A percentile compares a stretch with the other conserved stretches of the same genome.
Evolutionary conservation across 1,140 invertebrate genomes (phyloP).

Genomic region (Rhyacophila brunnea): DNA sequence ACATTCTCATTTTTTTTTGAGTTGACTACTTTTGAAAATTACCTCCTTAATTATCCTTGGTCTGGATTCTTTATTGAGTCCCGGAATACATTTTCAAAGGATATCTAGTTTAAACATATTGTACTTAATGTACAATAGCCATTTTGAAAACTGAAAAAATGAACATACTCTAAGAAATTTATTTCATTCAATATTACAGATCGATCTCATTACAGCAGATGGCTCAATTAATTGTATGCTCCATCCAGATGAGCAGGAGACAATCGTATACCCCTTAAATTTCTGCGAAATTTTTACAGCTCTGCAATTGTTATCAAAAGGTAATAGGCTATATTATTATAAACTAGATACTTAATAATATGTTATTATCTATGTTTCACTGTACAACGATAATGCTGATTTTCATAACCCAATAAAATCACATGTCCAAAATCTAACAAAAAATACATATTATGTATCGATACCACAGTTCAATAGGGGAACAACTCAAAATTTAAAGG

Average conservation of each 20-base stretch:
- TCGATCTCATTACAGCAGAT: conserved; percentile 83
- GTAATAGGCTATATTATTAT: conserved; percentile 35
- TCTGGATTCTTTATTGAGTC: too few relatives aligned
- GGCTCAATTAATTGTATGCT: conserved; percentile 87
- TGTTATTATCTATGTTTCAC: not conserved
- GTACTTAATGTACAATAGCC: too few relatives aligned
- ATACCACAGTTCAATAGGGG: too few relatives aligned
- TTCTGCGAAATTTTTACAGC: conserved; percentile 80
- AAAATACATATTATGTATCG: too few relatives aligned
- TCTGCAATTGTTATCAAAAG: conserved; percentile 65
- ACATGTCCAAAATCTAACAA: not conserved
- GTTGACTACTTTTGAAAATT: too few relatives aligned
- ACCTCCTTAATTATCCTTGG: too few relatives aligned
- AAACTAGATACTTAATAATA: not conserved
- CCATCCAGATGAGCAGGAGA: conserved; percentile 84
- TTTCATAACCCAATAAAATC: not conserved
- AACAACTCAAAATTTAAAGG: too few relatives aligned
- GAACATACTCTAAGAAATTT: too few relatives aligned
- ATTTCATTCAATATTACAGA: conserved; percentile 33
- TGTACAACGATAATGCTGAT: not conserved
- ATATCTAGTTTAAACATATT: too few relatives aligned
- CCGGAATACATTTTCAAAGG: too few relatives aligned
- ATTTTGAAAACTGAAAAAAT: too few relatives aligned
- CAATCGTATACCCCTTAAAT: conserved; percentile 71
- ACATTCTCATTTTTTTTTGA: too few relatives aligned